Conservation (phyloP, 2,797 vertebrate genomes). For the Girardinus metallicus region DNA sequence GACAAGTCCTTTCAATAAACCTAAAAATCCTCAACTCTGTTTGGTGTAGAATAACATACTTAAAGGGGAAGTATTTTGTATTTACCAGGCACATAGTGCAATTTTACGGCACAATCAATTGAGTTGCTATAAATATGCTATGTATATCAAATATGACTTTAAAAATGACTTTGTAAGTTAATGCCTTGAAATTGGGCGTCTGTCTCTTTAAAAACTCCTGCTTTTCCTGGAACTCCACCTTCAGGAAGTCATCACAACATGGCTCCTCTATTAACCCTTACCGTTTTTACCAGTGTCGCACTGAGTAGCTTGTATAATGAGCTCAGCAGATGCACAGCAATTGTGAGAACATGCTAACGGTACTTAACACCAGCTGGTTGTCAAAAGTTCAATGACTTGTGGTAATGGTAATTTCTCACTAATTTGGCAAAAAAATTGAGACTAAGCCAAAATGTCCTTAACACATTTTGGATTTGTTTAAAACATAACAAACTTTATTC, state of each 20-base stretch:
- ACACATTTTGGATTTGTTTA: not conserved
- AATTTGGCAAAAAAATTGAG: not conserved
- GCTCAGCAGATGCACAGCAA: not conserved
- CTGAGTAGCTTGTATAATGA: too few relatives aligned
- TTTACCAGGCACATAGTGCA: too few relatives aligned
- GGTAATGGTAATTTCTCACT: not conserved
- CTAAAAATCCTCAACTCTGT: not conserved
- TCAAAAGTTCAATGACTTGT: not conserved
- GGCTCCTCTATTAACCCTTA: too few relatives aligned
- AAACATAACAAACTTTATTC: not conserved
- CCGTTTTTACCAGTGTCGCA: too few relatives aligned
- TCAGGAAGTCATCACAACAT: too few relatives aligned
- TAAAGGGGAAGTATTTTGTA: not conserved
- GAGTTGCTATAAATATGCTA: too few relatives aligned
- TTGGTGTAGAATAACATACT: not conserved
- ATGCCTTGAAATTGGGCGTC: too few relatives aligned
- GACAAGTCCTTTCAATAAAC: not conserved
- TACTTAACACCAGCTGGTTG: not conserved
- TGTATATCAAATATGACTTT: too few relatives aligned
- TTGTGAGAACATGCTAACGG: not conserved
- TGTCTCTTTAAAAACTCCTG: too few relatives aligned
- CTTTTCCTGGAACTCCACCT: too few relatives aligned
- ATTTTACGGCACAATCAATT: too few relatives aligned
- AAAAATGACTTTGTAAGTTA: too few relatives aligned
- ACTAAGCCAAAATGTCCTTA: not conserved